Evolutionary conservation across 2,113 vertebrate genomes (phyloP).

Genomic region (Dipodomys spectabilis): DNA sequence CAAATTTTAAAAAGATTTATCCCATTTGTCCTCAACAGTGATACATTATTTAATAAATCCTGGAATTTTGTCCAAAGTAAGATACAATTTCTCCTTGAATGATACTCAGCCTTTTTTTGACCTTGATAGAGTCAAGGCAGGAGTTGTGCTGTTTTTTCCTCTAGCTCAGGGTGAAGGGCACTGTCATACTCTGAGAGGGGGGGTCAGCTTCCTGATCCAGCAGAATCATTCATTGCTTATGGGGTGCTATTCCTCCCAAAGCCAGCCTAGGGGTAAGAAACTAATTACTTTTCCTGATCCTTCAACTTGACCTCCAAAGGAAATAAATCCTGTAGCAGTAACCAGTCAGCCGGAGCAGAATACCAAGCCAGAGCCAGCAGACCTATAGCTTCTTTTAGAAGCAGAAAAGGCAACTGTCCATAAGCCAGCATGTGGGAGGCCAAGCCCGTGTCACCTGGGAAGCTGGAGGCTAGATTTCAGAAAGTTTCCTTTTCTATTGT

Average conservation of each 20-base stretch:
- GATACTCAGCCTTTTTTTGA: not conserved
- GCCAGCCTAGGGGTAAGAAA: constrained; percentile 29
- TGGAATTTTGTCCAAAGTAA: constrained; percentile 21
- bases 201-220: not conserved
- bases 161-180: not conserved
- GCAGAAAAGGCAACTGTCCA: not conserved
- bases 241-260: not conserved
- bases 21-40: not conserved
- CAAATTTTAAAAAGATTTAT: not conserved
- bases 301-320: constrained; percentile 33
- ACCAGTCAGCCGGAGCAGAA: not conserved
- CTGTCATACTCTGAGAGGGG: not conserved
- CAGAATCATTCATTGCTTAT: not conserved
- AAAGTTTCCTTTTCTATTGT: not conserved
- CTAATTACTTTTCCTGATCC: not conserved
- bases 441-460: not conserved
- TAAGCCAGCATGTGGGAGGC: not conserved
- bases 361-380: not conserved
- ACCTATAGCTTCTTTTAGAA: not conserved
- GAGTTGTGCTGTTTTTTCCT: not conserved
- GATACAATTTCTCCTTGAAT: not conserved
- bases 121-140: not conserved
- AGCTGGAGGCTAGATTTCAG: not conserved
- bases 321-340: not conserved
- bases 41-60: constrained; percentile 6